Percentiles rank a stretch among this genome's conserved stretches.
phyloP scores from a whole-genome alignment of 2,113 vertebrate species.

The Lagopus leucura region DNA sequence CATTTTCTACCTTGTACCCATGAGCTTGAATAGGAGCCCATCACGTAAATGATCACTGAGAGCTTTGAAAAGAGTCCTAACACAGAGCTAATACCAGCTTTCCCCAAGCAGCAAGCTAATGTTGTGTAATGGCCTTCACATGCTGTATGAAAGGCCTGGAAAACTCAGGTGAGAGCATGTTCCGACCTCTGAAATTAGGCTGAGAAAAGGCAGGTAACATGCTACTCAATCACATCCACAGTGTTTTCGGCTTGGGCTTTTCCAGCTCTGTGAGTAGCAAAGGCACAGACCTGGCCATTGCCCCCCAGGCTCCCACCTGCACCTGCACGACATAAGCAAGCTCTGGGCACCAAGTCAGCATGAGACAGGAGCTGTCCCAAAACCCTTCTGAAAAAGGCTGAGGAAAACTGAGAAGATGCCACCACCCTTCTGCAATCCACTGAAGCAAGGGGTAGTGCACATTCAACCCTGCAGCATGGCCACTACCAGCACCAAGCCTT shows the following conservation, averaged over 20 bases:
- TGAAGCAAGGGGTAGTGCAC: accelerated
- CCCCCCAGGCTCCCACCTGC: neutral
- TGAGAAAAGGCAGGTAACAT: neutral
- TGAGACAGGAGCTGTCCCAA: neutral
- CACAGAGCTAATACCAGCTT: neutral
- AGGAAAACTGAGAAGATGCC: neutral
- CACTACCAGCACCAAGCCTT: neutral
- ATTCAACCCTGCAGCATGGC: neutral
- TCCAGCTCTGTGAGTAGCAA: neutral
- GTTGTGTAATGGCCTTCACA: slow-evolving; percentile 57
- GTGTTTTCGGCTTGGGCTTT: neutral
- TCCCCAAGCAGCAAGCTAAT: slow-evolving; percentile 41
- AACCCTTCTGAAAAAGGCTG: accelerated
- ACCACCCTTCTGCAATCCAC: neutral
- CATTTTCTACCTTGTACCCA: slow-evolving; percentile 1
- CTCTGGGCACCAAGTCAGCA: accelerated
- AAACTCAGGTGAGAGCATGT: slow-evolving; percentile 23
- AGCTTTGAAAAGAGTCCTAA: slow-evolving; percentile 22
- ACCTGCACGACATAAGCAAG: accelerated
- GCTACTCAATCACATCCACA: neutral
- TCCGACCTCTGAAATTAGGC: slow-evolving; percentile 53
- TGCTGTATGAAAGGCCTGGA: neutral
- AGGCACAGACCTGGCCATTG: accelerated
- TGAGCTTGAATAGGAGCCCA: neutral
- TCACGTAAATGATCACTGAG: slow-evolving; percentile 42